Evolutionary conservation across 2,888 invertebrate species (phyloP).

Genomic region (Stictocephala bisonia): DNA sequence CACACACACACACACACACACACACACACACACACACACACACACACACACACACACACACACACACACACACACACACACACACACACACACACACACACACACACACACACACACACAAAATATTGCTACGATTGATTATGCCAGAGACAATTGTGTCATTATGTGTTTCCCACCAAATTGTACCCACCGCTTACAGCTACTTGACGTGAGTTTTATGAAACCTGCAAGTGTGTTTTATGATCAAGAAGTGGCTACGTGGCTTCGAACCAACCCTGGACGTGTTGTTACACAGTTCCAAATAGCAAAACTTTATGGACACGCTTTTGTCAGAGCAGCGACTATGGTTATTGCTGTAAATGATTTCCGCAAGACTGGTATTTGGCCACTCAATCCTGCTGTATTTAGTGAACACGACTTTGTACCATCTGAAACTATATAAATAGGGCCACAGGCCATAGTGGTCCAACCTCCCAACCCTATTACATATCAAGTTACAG

Average conservation of each 20-base stretch:
- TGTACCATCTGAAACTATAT: constrained; percentile 54
- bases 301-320: constrained; percentile 56
- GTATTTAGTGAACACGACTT: constrained; percentile 60
- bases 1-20: too few relatives aligned
- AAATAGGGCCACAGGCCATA: too few relatives aligned
- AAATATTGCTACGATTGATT: constrained; percentile 57
- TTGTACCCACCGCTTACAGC: constrained; percentile 58
- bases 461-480: too few relatives aligned
- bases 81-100: too few relatives aligned
- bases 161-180: constrained; percentile 59
- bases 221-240: constrained; percentile 58
- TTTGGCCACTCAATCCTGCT: constrained; percentile 60
- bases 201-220: constrained; percentile 58
- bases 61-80: too few relatives aligned
- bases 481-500: too few relatives aligned
- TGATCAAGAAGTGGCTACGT: constrained; percentile 54
- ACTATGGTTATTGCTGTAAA: constrained; percentile 58
- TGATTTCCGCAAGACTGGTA: constrained; percentile 60
- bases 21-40: too few relatives aligned
- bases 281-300: constrained; percentile 57
- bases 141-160: constrained; percentile 55
- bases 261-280: constrained; percentile 58
- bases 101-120: too few relatives aligned
- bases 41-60: too few relatives aligned
- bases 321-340: constrained; percentile 57